Conservation (phyloP, 1,140 invertebrate species). For the Notospermus geniculatus region DNA sequence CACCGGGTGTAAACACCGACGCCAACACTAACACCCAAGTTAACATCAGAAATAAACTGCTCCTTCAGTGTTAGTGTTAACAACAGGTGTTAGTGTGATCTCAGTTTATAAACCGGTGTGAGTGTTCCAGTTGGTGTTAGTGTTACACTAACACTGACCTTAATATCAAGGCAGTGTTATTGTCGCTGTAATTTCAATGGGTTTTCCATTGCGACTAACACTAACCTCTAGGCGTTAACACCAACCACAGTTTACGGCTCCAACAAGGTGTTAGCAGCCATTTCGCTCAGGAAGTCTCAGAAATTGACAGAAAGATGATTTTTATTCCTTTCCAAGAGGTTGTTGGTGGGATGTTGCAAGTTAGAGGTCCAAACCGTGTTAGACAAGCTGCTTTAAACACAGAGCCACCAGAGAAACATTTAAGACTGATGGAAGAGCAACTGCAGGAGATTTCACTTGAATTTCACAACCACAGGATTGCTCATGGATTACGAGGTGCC, state of each 20-base stretch:
- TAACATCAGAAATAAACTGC: too few species aligned
- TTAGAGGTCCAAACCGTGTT: constrained; percentile 1
- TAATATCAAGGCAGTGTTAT: constrained; percentile 6
- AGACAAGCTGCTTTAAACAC: background rate
- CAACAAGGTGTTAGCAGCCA: constrained; percentile 2
- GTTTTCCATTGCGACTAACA: constrained; percentile 1
- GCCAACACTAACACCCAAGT: too few species aligned
- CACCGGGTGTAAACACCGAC: too few species aligned
- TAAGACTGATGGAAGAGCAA: background rate
- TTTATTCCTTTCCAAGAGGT: background rate
- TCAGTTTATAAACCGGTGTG: too few species aligned
- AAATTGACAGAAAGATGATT: background rate
- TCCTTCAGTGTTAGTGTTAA: too few species aligned
- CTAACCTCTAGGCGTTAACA: background rate
- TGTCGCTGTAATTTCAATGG: background rate
- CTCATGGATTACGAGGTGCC: background rate
- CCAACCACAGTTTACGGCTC: background rate
- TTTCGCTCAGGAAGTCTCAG: background rate
- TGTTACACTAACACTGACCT: constrained; percentile 4
- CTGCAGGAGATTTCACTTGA: background rate
- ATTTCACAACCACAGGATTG: constrained; percentile 3
- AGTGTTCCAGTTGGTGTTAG: background rate
- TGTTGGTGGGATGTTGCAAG: background rate
- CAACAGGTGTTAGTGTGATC: too few species aligned
- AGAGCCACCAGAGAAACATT: too few species aligned